Conservation (phyloP, 2,888 invertebrate species). For the Asteroscopus sphinx region DNA sequence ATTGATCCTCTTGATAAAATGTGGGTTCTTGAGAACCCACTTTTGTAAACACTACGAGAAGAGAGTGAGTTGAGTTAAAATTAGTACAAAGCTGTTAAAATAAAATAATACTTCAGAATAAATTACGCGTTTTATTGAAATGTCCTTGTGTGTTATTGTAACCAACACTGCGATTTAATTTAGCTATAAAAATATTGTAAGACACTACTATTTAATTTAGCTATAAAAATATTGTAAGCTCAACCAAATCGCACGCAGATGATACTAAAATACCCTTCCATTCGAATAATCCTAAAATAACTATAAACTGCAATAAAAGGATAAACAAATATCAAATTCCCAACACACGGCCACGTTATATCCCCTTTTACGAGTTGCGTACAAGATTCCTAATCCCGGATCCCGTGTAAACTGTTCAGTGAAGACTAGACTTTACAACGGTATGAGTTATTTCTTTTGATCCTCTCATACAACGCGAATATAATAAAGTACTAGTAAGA, state of each 20-base stretch:
- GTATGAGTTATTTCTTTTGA: slow-evolving; percentile 50
- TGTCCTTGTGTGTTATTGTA: slow-evolving; percentile 22
- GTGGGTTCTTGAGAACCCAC: too few relatives aligned
- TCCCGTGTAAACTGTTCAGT: slow-evolving; percentile 20
- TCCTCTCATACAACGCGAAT: slow-evolving; percentile 23
- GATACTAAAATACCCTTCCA: slow-evolving; percentile 39
- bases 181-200: slow-evolving; percentile 41
- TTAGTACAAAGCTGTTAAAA: not conserved
- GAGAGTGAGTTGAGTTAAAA: not conserved
- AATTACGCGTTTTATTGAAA: slow-evolving; percentile 23
- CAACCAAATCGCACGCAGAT: slow-evolving; percentile 28
- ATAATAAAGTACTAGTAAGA: slow-evolving; percentile 22
- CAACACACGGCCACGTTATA: slow-evolving; percentile 36
- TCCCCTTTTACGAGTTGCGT: slow-evolving; percentile 54
- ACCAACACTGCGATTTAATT: slow-evolving; percentile 6
- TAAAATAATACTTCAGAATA: slow-evolving; percentile 17
- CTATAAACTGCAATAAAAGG: slow-evolving; percentile 46
- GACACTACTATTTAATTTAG: slow-evolving; percentile 1
- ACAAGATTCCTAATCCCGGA: slow-evolving; percentile 42
- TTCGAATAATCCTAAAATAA: slow-evolving; percentile 45
- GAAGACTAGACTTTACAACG: slow-evolving; percentile 28
- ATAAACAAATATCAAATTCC: slow-evolving; percentile 50
- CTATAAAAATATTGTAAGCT: slow-evolving; percentile 41
- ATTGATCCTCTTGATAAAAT: too few relatives aligned
- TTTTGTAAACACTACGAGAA: not conserved